phyloP scores from a whole-genome alignment of 2,113 vertebrate genomes.

The Sorex araneus region DNA sequence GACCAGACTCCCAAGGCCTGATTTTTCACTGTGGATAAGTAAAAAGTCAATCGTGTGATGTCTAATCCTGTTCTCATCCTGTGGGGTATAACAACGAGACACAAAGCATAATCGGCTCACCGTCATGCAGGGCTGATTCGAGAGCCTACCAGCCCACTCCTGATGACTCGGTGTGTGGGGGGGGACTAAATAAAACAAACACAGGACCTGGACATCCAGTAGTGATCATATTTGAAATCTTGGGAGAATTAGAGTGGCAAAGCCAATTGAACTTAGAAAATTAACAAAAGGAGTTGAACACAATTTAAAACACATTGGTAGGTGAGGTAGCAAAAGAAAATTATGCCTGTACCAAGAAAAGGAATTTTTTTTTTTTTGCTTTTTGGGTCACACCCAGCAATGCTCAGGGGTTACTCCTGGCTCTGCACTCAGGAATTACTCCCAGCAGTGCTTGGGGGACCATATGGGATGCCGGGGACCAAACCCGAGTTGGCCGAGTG shows the following conservation, averaged over 20 bases:
- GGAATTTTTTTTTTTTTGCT: no score
- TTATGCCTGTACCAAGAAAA: background rate
- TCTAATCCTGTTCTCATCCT: background rate
- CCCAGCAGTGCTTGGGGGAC: no score
- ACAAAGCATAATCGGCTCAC: background rate
- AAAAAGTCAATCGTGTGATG: background rate
- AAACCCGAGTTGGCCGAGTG: no score
- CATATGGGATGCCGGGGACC: no score
- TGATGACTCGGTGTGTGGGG: background rate
- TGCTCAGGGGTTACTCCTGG: no score
- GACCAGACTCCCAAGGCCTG: background rate
- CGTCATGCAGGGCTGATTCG: background rate
- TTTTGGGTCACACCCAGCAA: no score
- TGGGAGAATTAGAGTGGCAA: background rate
- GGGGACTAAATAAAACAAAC: conserved; percentile 15
- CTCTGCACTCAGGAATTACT: no score
- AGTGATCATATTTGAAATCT: background rate
- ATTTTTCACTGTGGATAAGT: background rate
- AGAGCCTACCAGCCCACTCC: background rate
- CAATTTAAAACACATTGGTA: background rate
- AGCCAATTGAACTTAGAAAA: conserved; percentile 23
- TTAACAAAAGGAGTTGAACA: conserved; percentile 37
- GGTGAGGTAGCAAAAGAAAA: background rate
- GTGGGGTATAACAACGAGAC: background rate
- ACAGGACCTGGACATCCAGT: background rate